Base-by-base conservation (phyloP, 2,888 invertebrate genomes). In the Cecidostiba fungosa region DNA sequence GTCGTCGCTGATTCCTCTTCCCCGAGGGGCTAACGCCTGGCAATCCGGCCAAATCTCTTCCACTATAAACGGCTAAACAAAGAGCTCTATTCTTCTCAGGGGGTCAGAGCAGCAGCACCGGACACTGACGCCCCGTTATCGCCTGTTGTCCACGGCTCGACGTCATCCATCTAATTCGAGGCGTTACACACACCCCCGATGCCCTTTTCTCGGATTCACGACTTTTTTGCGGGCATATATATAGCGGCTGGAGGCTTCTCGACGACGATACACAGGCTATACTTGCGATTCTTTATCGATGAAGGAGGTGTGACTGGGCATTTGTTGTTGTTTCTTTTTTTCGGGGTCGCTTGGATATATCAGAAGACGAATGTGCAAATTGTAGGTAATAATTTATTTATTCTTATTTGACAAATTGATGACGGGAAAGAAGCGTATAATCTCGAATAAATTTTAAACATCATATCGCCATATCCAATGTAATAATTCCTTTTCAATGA, bases 11-110 rank as follows among this genome's bases (percentile, higher is more conserved):
- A 59, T 59, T 72, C 82, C 32, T 72, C 77, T 82, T 72, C 86
- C 84, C 80, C 72, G 74, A 23, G 29, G 50, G 84, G 87, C 87
- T 86, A 87, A 88, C 87, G 87, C 86, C 87, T 91, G 91, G 90
- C 93, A 92, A 93, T 92, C 92, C 92, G 90, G 89, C 92, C 90
- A 92, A 93, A 93, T 93, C 93, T 93, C 93, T 92, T 83, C 91
- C 91, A 91, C 92, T 91, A 91, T 93, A 93, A 93, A 93, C 93
- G 93, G 92, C 93, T 93, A 93, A 93, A 93, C 93, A 93, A 93
- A 93, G 93, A 93, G 92, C 91, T 93, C 91, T 90, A 93, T 93
- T 93, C 93, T 93, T 92, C 87, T 85, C 83, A 19, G n/a, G 23
- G 54, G 54, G 54, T 59, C 82, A 73, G 36, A 80, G 85, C 86